These are phyloP conservation scores for Columba janthina DNA, from an alignment of 2,113 vertebrate species.

Conservation along the genomic window DNA sequence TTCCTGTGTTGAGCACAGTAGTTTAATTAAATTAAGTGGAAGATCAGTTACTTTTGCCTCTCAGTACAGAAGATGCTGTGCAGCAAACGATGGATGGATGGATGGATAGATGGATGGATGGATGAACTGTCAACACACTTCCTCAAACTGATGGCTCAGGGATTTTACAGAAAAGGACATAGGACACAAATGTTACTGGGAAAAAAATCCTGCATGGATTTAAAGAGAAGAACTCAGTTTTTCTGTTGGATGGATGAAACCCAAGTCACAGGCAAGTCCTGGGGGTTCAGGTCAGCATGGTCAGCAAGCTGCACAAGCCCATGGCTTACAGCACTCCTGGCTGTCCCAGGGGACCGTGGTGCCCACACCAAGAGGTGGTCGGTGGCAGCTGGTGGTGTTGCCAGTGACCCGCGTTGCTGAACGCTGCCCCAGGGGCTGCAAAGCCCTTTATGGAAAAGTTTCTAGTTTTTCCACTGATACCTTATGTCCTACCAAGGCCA, in stretches of 20 bases:
- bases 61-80: not conserved
- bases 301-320: too few relatives aligned
- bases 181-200: not conserved
- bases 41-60: not conserved
- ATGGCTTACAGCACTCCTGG: not conserved
- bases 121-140: accelerated
- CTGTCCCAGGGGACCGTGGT: not conserved
- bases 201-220: not conserved
- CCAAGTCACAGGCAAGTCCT: not conserved
- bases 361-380: too few relatives aligned
- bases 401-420: too few relatives aligned
- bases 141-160: not conserved
- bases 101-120: not conserved
- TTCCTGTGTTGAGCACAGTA: not conserved
- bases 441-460: not conserved
- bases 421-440: too few relatives aligned
- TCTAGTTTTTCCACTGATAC: not conserved
- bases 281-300: not conserved
- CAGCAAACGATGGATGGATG: not conserved
- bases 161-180: accelerated
- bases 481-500: not conserved
- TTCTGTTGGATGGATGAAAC: not conserved
- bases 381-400: too few relatives aligned
- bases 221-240: not conserved
- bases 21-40: not conserved